Conservation (phyloP, 2,113 vertebrate genomes). For the Heloderma charlesbogerti region DNA sequence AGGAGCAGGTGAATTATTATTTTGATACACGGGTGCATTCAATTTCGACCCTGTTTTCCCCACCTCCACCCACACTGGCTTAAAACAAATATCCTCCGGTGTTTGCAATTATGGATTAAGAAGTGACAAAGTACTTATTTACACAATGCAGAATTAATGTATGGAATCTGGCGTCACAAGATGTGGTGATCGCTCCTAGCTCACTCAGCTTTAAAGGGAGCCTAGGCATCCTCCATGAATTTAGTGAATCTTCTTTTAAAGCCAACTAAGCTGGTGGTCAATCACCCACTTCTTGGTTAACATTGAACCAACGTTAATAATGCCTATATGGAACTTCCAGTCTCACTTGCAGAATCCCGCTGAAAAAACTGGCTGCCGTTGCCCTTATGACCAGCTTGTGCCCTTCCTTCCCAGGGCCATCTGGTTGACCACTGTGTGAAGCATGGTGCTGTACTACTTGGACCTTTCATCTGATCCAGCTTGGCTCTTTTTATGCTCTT, state of each 20-base stretch:
- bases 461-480: neutral
- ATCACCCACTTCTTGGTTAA: too few species aligned
- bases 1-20: neutral
- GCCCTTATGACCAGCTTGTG: too few species aligned
- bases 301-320: too few species aligned
- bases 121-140: neutral
- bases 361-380: too few species aligned
- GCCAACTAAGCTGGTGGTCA: too few species aligned
- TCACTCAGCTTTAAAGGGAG: neutral
- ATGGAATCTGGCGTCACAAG: neutral
- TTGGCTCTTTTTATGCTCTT: neutral
- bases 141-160: neutral
- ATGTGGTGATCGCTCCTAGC: neutral
- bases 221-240: neutral
- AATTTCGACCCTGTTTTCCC: neutral
- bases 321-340: too few species aligned
- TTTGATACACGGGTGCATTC: neutral
- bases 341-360: too few species aligned
- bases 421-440: neutral
- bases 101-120: neutral
- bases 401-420: neutral
- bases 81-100: neutral
- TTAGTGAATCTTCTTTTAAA: neutral
- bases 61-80: neutral
- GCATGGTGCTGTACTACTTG: neutral